Percentiles rank a stretch among this genome's conserved stretches.
Conservation (phyloP, 35 echinoderm and acorn worm species). For the Apostichopus parvimensis region DNA sequence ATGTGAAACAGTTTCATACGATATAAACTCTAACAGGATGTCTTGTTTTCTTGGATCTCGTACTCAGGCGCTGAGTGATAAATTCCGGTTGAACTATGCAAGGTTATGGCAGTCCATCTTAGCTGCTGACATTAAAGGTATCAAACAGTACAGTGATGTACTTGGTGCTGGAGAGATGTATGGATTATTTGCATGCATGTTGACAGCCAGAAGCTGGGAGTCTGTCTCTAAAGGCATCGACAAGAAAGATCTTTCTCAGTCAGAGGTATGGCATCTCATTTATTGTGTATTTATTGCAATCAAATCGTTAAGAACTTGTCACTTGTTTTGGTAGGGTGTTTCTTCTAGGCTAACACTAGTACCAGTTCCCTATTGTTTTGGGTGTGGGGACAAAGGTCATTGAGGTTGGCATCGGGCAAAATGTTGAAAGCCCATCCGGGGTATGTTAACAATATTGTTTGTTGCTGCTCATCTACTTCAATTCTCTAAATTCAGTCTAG, state of each 20-base stretch:
- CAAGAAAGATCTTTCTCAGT: slow-evolving; percentile 61
- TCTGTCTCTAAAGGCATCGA: slow-evolving; percentile 84
- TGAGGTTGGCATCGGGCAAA: too few species aligned
- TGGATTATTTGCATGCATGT: slow-evolving; percentile 95
- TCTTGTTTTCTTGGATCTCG: background rate
- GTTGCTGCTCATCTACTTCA: too few species aligned
- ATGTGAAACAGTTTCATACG: too few species aligned
- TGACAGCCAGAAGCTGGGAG: slow-evolving; percentile 92
- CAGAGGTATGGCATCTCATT: slow-evolving; percentile 66
- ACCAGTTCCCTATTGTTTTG: too few species aligned
- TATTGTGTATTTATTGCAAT: too few species aligned
- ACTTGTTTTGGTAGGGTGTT: too few species aligned
- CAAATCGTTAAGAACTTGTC: too few species aligned
- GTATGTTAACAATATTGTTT: too few species aligned
- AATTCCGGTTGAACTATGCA: slow-evolving; percentile 92
- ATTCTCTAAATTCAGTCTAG: too few species aligned
- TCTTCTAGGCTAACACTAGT: too few species aligned
- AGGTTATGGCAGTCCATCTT: slow-evolving; percentile 88
- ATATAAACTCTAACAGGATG: background rate
- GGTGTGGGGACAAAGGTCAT: too few species aligned
- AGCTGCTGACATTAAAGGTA: slow-evolving; percentile 84
- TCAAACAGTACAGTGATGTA: slow-evolving; percentile 83
- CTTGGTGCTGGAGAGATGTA: slow-evolving; percentile 93
- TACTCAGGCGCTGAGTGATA: slow-evolving; percentile 84
- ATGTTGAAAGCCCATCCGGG: too few species aligned